Base-by-base conservation (phyloP, 1,140 invertebrate species). In the Phymorhynchus buccinoides region DNA sequence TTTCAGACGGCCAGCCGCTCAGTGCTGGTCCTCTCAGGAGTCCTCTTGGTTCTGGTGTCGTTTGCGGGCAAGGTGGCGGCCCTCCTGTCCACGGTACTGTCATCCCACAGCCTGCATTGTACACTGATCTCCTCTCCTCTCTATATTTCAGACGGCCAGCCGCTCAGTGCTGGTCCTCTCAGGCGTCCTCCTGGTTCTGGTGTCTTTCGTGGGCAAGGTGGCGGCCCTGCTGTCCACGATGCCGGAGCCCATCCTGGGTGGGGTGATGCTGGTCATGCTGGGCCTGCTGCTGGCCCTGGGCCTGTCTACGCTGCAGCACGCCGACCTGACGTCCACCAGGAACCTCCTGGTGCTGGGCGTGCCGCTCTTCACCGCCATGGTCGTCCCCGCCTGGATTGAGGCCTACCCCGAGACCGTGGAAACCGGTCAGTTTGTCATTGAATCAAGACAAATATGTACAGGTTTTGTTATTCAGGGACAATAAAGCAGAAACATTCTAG, bases 331-430 rank as follows among this genome's bases (percentile, higher is more conserved):
- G 89, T 97, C 96, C n/a, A 95, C 96, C 16, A 87, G 94, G 84
- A 98, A 98, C 94, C 93, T 97, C 12, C 97, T 97, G 90, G 96
- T 98, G 80, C 94, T 98, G 22, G 97, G 97, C n/a, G 95, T 97
- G 88, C 96, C 97, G 12, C 94, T 97, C 73, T 97, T 97, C 92
- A 96, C 97, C 87, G 96, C 96, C 6, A 90, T 97, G 92, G 94
- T 96, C 1, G 91, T 97, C 62, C 96, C 96, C 0, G 95, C 95
- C 85, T 97, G 96, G 96, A 79, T 91, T 0, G 82, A 87, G 14
- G 35, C 56, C n/a, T 93, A 97, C 92, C 94, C 95, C 3, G 94
- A 94, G 6, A 94, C 94, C 30, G 95, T 97, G 32, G 90, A 95
- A 81, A 96, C 96, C 0, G 96, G 96, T 93, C 87, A 86, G 82